phyloP scores from a whole-genome alignment of 2,113 vertebrate species.

The Donacobius atricapilla region DNA sequence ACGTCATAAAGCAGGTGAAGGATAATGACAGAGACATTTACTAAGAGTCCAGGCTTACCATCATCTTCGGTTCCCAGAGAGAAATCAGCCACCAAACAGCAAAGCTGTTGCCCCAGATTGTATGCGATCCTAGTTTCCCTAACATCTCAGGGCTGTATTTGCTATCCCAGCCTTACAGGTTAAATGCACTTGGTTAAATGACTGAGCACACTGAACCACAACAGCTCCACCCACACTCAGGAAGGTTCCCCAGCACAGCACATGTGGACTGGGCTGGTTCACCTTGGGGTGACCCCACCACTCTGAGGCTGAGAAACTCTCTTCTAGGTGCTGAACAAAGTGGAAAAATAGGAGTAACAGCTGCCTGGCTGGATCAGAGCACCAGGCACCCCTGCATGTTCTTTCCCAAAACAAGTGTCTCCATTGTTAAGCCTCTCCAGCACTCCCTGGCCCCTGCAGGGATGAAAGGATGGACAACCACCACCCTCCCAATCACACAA shows the following conservation, averaged over 20 bases:
- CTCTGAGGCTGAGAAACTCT: not conserved
- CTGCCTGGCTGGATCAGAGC: not conserved
- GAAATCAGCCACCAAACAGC: not conserved
- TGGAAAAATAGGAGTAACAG: not conserved
- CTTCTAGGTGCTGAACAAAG: not conserved
- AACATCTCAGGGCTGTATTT: not conserved
- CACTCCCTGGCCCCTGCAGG: not conserved
- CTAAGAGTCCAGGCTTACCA: not conserved
- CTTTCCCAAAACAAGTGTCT: not conserved
- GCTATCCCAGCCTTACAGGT: not conserved
- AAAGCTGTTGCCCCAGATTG: not conserved
- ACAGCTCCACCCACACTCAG: not conserved
- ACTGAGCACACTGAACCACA: not conserved
- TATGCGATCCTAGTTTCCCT: not conserved
- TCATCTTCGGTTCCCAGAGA: not conserved
- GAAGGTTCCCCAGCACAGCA: not conserved
- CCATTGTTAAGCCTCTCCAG: not conserved
- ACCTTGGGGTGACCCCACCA: not conserved
- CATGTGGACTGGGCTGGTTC: not conserved
- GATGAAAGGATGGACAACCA: not conserved
- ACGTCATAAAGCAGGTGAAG: not conserved
- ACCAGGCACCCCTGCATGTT: accelerated
- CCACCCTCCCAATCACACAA: not conserved
- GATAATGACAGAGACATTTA: not conserved
- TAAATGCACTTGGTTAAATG: not conserved